Conservation (phyloP, 2,113 vertebrate genomes). For the Microtus oregoni region DNA sequence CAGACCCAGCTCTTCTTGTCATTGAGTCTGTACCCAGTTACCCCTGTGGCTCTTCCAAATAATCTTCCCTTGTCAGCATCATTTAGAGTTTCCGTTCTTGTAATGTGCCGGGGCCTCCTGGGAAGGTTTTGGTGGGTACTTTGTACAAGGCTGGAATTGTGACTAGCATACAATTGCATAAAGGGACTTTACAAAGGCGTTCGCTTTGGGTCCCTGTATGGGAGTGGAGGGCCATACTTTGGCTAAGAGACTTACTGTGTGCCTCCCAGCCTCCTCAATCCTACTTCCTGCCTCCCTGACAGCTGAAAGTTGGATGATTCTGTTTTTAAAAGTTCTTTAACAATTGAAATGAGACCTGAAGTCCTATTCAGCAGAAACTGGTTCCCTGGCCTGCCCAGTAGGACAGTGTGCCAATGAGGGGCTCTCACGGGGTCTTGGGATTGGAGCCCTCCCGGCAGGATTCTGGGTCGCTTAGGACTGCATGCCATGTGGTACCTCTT, state of each 20-base stretch:
- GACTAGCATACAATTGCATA: background rate
- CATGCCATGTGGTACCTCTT: background rate
- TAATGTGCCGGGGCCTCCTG: background rate
- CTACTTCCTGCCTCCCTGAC: background rate
- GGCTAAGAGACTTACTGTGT: background rate
- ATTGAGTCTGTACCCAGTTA: background rate
- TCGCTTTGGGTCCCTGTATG: background rate
- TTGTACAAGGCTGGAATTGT: conserved; percentile 45
- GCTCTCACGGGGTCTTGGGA: background rate
- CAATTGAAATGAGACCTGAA: conserved; percentile 42
- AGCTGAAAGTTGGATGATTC: background rate
- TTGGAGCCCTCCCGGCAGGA: background rate
- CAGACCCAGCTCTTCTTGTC: background rate
- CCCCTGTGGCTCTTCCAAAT: background rate
- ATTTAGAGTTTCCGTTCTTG: background rate
- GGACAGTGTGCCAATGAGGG: background rate
- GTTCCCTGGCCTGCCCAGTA: background rate
- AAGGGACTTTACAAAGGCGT: conserved; percentile 48
- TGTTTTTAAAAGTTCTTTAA: conserved; percentile 44
- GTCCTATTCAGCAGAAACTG: background rate
- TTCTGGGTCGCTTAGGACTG: background rate
- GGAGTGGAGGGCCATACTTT: background rate
- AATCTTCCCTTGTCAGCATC: background rate
- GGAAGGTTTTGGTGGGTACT: background rate
- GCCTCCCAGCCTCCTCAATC: background rate